Evolutionary conservation across 2,888 invertebrate genomes (phyloP), one percentile per base, ranked within the genome.

Genomic region (Epiblema foenella): DNA sequence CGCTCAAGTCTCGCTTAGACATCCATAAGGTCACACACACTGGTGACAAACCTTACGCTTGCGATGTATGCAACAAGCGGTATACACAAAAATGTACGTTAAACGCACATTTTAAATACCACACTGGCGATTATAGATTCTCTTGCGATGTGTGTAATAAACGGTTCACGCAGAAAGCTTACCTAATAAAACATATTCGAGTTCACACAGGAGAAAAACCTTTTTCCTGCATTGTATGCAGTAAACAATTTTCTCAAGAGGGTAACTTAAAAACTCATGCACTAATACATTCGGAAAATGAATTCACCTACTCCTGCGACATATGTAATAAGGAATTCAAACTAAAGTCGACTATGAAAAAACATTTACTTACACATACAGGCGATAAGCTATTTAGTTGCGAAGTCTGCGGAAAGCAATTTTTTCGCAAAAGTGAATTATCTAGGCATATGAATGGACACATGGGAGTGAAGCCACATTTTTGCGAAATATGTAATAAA

Each of bases 1-100:
- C 46, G 5, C 46, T 60, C 0, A 60, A 60, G 46, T 60, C 60
- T n/a, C 60, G 60, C 20, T 46, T 46, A 7, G 46, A 60, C 9
- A 60, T 46, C n/a, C 60, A 60, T 46, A 60, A 46, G 46, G 60
- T 60, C 60, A 60, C 60, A n/a, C 60, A 60, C 11, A 60, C 60
- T n/a, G 60, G 60, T n/a, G 60, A 60, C n/a, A 60, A 60, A 17
- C 60, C 46, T 7, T 60, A 39, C 7, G n/a, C 24, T 17, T 60
- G 60, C 10, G 60, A 60, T 29, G n/a, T 60, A n/a, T 60, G 60
- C 11, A 60, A 46, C 11, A 46, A 46, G 11, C 60, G 60, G 11
- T 60, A 60, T 29, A 60, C 60, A 17, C 60, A 60, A 46, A 60
- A 60, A 39, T 60, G 60, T 46, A 60, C 60, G 0, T 60, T 60